Evolutionary conservation across 35 echinoderm and acorn worm genomes (phyloP), one percentile per base, ranked within the genome.

Genomic region (Eucidaris tribuloides): DNA sequence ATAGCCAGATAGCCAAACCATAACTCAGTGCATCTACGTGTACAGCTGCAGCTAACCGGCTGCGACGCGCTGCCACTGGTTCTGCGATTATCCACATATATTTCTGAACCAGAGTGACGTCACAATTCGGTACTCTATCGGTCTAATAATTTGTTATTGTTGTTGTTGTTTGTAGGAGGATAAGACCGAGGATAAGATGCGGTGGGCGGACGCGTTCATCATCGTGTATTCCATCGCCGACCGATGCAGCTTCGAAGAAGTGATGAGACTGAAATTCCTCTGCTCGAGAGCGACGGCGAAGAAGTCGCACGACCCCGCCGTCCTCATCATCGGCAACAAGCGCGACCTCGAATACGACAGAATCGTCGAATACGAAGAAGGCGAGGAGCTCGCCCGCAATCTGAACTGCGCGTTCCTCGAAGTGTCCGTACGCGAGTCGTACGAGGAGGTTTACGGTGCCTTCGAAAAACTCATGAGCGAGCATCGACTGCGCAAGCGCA

Each of bases 241-340:
- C 45, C 61, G 90, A 29, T 93, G 90, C 66, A 99, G 96, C 55
- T 99, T 93, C 54, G 91, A 99, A 29, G 96, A 99, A 81, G 91
- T 99, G 5, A 85, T 91, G 65, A 81, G 96, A 4, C 56, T 93
- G 0, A 99, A 90, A 63, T 99, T 99, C 42, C 63, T 99, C 7
- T 85, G 82, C 42, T 65, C 71, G 9, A 88, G 85, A 7, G 83
- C 78, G n/a, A 90, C 85, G 58, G 77, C 83, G 39, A 88, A 88
- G 33, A 66, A 72, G 4, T 85, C 92, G 37, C 48, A 94, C 59
- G 86, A 93, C 5, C 86, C 87, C 30, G 81, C 89, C 5, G 70
- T 99, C 52, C 65, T 99, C 13, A 99, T 99, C n/a, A 77, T 99
- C 5, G 96, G 91, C 5, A 99, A 99, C 83, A 99, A 99, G 77